A percentile compares a stretch with the other conserved stretches of the same genome.
Evolutionary conservation across 2,113 vertebrate genomes (phyloP).

Genomic region (Nesoenas mayeri): DNA sequence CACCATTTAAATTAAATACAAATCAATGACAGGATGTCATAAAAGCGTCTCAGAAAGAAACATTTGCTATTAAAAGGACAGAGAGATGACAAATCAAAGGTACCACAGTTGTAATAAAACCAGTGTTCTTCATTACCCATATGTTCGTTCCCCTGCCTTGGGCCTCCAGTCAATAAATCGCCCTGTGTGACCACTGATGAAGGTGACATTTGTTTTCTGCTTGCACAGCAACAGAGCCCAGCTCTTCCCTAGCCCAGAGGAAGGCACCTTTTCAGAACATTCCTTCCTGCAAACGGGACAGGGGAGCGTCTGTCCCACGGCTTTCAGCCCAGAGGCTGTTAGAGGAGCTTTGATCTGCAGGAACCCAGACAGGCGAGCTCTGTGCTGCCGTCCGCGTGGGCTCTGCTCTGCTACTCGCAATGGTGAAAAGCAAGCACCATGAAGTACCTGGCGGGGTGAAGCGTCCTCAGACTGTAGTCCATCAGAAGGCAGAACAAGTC

Average conservation of each 20-base stretch:
- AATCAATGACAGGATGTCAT: not conserved
- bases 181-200: not conserved
- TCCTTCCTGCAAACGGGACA: not conserved
- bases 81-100: not conserved
- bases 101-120: not conserved
- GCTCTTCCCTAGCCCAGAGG: not conserved
- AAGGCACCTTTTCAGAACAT: not conserved
- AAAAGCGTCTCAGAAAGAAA: not conserved
- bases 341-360: not conserved
- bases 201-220: not conserved
- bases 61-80: not conserved
- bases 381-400: not conserved
- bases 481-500: not conserved
- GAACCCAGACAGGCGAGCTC: not conserved
- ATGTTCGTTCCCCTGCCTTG: rapidly evolving
- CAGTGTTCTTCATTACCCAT: not conserved
- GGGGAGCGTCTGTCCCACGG: not conserved
- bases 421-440: not conserved
- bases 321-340: not conserved
- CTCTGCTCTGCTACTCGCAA: not conserved
- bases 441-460: not conserved
- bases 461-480: not conserved
- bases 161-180: not conserved
- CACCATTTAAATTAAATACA: not conserved
- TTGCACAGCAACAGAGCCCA: not conserved